These are phyloP conservation scores for Aspiorhynchus laticeps DNA, from an alignment of 2,113 vertebrate species.

Conservation along the genomic window DNA sequence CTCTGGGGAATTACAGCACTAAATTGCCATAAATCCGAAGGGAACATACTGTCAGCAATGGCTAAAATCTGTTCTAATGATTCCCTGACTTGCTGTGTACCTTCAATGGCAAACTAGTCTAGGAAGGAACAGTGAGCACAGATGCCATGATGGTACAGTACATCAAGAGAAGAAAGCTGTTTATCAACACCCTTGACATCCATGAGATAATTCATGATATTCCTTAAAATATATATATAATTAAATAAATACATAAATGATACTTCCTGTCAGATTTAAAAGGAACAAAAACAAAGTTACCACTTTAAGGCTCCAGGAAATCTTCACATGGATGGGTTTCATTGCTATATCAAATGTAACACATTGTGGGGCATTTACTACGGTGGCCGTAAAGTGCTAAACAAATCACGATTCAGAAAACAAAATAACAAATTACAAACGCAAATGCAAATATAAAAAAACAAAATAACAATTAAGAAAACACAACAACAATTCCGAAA, in stretches of 20 bases:
- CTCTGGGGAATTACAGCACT: slow-evolving; percentile 57
- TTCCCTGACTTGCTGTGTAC: slow-evolving; percentile 53
- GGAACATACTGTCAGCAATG: slow-evolving; percentile 55
- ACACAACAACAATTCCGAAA: too few species aligned
- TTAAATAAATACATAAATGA: too few species aligned
- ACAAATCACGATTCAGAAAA: too few species aligned
- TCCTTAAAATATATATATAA: too few species aligned
- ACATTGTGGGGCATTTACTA: background rate
- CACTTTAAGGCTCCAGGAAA: background rate
- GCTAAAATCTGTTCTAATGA: slow-evolving; percentile 55
- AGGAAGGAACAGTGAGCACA: slow-evolving; percentile 23
- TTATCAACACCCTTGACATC: slow-evolving; percentile 36
- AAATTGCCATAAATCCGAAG: slow-evolving; percentile 59
- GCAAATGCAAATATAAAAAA: too few species aligned
- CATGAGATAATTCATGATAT: background rate
- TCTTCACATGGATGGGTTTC: background rate
- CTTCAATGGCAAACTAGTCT: slow-evolving; percentile 49
- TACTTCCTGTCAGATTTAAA: too few species aligned
- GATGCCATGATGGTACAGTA: background rate
- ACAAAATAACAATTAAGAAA: too few species aligned
- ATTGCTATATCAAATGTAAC: background rate
- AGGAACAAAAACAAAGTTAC: too few species aligned
- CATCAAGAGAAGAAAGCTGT: background rate
- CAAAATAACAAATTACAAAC: too few species aligned
- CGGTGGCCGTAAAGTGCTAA: too few species aligned